Base-by-base conservation (phyloP, 2,888 invertebrate species). In the Elysia crispata region DNA sequence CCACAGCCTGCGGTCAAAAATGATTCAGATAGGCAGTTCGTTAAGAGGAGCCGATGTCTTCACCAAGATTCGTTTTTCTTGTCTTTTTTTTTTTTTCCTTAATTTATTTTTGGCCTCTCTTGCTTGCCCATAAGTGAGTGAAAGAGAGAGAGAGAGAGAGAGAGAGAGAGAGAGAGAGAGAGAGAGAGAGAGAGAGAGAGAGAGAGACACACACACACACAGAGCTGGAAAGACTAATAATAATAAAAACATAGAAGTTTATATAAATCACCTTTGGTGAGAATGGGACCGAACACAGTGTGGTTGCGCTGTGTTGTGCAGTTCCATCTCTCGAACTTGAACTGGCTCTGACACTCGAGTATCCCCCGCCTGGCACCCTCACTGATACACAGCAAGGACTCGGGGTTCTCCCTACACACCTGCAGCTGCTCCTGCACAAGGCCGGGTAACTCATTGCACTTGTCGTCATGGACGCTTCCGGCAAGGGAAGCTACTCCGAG, bases 301-400 rank as follows among this genome's bases (percentile, higher is more conserved):
- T 92, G 91, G 77, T 86, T 90, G 81, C 79, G 82, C 75, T 83
- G 83, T 0, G 90, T 89, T 1, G 93, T 92, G 85, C 94, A 94
- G 89, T 94, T 94, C 94, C 94, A 94, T 18, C 94, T 89, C 86
- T 94, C 94, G 86, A 92, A 92, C 75, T 92, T 90, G 89, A 94
- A 94, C 89, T 94, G 94, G 77, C 91, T 90, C 86, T 94, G 94
- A 85, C 94, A 94, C 86, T 94, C 94, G 50, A 90, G 87, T 82
- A 94, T 93, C 41, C 94, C 94, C 60, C 93, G 89, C 50, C 93
- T 88, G 1, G 94, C 93, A 20, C 94, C 94, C 64, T 93, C 92
- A 20, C 93, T 93, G 73, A 94, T 93, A 82, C 93, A 93, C 64
- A 91, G 90, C 80, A 94, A 92, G 62, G 94, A 92, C 86, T 93